phyloP scores from a whole-genome alignment of 2,113 vertebrate genomes.

The Pachyramphus minor region DNA sequence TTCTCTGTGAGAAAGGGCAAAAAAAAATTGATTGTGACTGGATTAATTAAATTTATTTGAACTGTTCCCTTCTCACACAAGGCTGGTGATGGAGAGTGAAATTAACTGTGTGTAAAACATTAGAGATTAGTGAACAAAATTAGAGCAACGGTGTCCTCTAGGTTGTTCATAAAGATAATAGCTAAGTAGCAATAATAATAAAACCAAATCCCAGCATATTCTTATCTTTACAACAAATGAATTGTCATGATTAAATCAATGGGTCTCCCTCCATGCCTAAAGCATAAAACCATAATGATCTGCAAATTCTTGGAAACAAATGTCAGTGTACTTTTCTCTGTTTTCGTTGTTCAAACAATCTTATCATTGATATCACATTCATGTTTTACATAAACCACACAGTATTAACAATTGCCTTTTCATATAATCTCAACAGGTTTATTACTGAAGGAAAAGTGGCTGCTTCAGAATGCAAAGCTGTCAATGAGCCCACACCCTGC shows the following conservation, averaged over 20 bases:
- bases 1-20: neutral
- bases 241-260: neutral
- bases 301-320: neutral
- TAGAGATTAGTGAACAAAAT: neutral
- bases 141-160: neutral
- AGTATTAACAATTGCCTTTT: neutral
- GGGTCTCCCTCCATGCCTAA: neutral
- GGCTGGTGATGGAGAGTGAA: neutral
- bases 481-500: neutral
- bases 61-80: neutral
- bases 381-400: neutral
- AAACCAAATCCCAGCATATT: neutral
- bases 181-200: neutral
- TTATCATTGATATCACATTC: neutral
- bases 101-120: neutral
- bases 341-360: neutral
- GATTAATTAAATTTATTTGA: neutral
- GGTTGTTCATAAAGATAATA: neutral
- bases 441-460: neutral
- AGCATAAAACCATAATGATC: neutral
- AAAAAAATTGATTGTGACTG: neutral
- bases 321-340: neutral
- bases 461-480: neutral
- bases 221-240: neutral
- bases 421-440: neutral